Base-by-base conservation (phyloP, 2,113 vertebrate genomes). In the Prinia subflava region DNA sequence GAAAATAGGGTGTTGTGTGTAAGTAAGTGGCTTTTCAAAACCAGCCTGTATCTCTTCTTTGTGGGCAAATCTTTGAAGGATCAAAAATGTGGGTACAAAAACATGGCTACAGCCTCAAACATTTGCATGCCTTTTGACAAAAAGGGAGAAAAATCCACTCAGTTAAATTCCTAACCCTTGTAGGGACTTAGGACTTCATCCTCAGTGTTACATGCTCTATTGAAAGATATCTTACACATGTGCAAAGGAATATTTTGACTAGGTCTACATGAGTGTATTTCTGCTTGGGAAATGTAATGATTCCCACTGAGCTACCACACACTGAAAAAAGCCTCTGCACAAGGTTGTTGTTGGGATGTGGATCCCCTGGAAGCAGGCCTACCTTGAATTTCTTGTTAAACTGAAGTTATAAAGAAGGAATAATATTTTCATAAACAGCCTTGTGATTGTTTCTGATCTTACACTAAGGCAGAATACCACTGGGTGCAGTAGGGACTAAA, bases 141-240 rank as follows among this genome's bases (percentile, higher is more conserved):
- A 0, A 6, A 49, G 27, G n/a, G 39, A 57, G 17, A 13, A 76
- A 82, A 81, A 11, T 6, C 18, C 23, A 7, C 6, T 20, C 17
- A 22, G 44, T 22, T 23, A 22, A 64, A 52, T 7, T 60, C 25
- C 13, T 39, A 33, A 7, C 11, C 37, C 35, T 27, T 6, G n/a
- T 22, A 65, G 39, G 39, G 39, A 35, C 16, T n/a, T 11, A 11
- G 27, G n/a, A 50, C 53, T 81, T 83, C 22, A 8, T 8, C 5
- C 18, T 24, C 17, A 2, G 24, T 27, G 3, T 41, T 8, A 24
- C 10, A 14, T 3, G 1, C 46, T 8, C 9, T 13, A 11, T 12
- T 33, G 41, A 52, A 4, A 11, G 27, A 13, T 15, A 20, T 8
- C 18, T 27, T 18, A 55, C 18, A 46, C 24, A 4, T 2, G 14